Base-by-base conservation (phyloP, 2,113 vertebrate species). In the Neolamprologus falcicula region DNA sequence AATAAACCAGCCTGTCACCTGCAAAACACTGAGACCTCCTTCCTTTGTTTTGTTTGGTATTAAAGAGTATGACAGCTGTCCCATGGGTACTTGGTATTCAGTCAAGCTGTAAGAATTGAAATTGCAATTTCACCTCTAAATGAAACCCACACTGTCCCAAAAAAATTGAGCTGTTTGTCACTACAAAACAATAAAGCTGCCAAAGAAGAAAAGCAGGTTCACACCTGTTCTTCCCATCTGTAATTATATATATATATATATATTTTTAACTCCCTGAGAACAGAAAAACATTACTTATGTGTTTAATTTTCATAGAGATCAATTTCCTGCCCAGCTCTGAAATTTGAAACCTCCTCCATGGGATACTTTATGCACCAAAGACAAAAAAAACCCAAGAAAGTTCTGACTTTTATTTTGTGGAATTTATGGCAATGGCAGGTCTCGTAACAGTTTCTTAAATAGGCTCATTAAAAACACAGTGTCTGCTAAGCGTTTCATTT, bases 161-260 rank as follows among this genome's bases (percentile, higher is more conserved):
- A 61, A 54, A 76, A 84, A 53, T 14, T 33, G 14, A 80, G 16
- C 21, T 80, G 28, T 88, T 84, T 88, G 55, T 76, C 17, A 37
- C 19, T 89, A 57, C 81, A 81, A 88, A 91, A 80, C 78, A 89
- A 89, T 90, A 80, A 89, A 76, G 24, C 52, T 82, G 85, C 66
- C 59, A 78, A 50, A 76, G 33, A 54, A 83, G 6, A 83, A 47
- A 76, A 4, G 66, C 57, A 31, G 17, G n/a, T 73, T 73, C 52
- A 35, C 78, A 26, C 19, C 28, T 16, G 12, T 12, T 17, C 28
- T 78, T 50, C 40, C 14, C 11, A n/a, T 45, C 37, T 1, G 4
- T 52, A 45, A 76, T 86, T 55, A 28, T 40, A 4, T 33, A 4
- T 28, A 53, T 6, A 40, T 40, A 35, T 35, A 33, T 59, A 47